Evolutionary conservation across 2,797 vertebrate genomes (phyloP), one percentile per base, ranked within the genome.

Genomic region (Sebastes flavidus): DNA sequence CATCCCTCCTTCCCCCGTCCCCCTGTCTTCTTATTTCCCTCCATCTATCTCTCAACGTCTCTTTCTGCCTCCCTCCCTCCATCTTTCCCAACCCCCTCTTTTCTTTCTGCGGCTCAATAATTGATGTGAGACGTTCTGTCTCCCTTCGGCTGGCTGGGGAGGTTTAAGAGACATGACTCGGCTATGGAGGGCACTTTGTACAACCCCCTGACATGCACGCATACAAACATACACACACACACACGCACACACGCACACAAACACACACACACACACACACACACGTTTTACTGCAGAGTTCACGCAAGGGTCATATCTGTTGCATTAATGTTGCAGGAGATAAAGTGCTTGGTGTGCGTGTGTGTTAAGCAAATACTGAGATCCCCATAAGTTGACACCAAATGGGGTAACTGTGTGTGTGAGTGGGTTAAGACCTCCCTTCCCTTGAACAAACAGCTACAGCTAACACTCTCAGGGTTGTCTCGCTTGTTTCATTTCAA

Each of bases 91-190:
- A 34, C 38, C 27, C 56, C 25, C 70, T 59, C 8, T 54, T 69
- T 61, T 58, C 69, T 68, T 73, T 61, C 55, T 79, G 60, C 58
- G 59, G 66, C 80, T 94, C 71, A 94, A 94, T 94, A 91, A 94
- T 94, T 91, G 87, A 94, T 94, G 85, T 74, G 63, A 89, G 90
- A 80, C 74, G 22, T 87, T 91, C 87, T 82, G 83, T 90, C 89
- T 92, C 78, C 71, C 78, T 72, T 87, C 3, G 10, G 73, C 65
- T 76, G 66, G 79, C 83, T 81, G 65, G 75, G 87, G 88, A 92
- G 90, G 92, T 89, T 91, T 84, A 89, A 89, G 84, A 94, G 93
- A 93, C 89, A 92, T 87, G 88, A 90, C 90, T 91, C 59, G 75
- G 84, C 87, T 85, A 56, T 86, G 86, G 88, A 92, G 89, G 90